Evolutionary conservation across 2,113 vertebrate species (phyloP), one percentile per base, ranked within the genome.

Genomic region (Grallaria varia): DNA sequence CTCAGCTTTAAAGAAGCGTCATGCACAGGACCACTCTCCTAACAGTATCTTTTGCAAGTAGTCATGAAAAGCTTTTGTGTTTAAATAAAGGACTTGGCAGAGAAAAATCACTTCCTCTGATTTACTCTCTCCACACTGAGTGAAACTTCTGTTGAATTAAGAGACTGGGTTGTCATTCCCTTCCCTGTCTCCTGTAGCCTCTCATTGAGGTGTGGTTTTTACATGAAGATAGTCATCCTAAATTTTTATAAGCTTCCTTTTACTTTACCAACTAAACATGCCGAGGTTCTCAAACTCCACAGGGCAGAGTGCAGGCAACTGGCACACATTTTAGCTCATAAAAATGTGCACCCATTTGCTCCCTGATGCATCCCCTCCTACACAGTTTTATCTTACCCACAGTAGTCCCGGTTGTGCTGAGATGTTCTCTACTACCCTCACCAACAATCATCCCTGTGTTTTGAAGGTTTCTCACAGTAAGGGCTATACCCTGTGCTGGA

Each of bases 1-100:
- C 73, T 39, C 39, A 56, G 66, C 17, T 66, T 82, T 49, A 83
- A 87, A 85, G 40, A 56, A 47, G 39, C 4, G 18, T 33, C 86
- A 39, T 6, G 64, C 52, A 47, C 55, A 67, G 80, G 68, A 69
- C 47, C 62, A 40, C 8, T 39, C 59, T 60, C 68, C 71, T 92
- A 84, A 82, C 72, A 47, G 68, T 15, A 39, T 15, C 59, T 69
- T 69, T 78, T 95, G 64, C 76, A 60, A 80, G 47, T 6, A 87
- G 77, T 37, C 80, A 96, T 39, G 59, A 84, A 86, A 86, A 84
- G 73, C 56, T 53, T 90, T 93, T 72, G 63, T 25, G 25, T 47
- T 86, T 87, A 88, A 75, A 90, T 71, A 90, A 95, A 74, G 47
- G 47, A 92, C 28, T 74, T 74, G 33, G 80, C 83, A 93, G 83